Evolutionary conservation across 1,140 invertebrate species (phyloP), one percentile per base, ranked within the genome.

Genomic region (Drosophila kepulauana): DNA sequence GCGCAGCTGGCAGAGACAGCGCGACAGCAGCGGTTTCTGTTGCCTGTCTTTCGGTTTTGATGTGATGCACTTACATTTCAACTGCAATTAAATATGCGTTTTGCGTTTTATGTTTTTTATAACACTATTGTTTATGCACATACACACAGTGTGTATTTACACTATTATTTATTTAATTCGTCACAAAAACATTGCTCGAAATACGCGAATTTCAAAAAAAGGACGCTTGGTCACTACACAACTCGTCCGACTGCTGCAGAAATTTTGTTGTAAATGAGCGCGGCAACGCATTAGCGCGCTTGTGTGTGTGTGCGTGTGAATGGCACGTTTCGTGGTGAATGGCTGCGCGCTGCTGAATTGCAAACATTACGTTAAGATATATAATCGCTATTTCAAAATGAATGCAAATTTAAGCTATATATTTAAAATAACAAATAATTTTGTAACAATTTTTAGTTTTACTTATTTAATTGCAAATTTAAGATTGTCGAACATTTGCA

Each of bases 181-280:
- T 28, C 64, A 74, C 71, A 74, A 49, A 57, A 43, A 69, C 38
- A 62, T 49, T 64, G 33, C 11, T 58, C 8, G 2, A 8, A 38
- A 45, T 64, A 35, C 25, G 11, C 7, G 30, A 35, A n/a, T 43
- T 43, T 51, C 15, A 35, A 30, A 33, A 33, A 72, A 76, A 71
- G 68, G 73, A 71, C 68, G 73, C 73, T 58, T n/a, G 59, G 7
- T 10, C 54, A 3, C 20, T 25, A 25, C 20, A 25, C 20, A 11
- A 51, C 4, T 52, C 54, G 73, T 59, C 61, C n/a, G 68, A 46
- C 35, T 61, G 61, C 67, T 13, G 45, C 45, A 58, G 38, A 59
- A 76, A 71, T 65, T 72, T 71, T 76, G 52, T 76, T 65, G 46
- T 59, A 76, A 76, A 76, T 76, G 73, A 71, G 73, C 73, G 68